These are phyloP conservation scores for Urosaurus nigricauda DNA, from an alignment of 2,797 vertebrate genomes.

Conservation along the genomic window DNA sequence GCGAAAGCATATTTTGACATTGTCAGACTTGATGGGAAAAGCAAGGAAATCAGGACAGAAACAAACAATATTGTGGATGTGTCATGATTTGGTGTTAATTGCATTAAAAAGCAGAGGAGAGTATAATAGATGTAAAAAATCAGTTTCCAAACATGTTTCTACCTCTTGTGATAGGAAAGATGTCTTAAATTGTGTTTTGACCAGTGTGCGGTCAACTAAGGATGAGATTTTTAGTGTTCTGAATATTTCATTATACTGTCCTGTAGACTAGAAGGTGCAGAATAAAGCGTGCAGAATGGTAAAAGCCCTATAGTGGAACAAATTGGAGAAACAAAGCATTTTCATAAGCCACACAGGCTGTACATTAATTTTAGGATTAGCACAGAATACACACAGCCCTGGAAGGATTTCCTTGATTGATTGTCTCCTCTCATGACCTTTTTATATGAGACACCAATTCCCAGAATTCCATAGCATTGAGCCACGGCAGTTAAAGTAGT, in stretches of 20 bases:
- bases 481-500: too few relatives aligned
- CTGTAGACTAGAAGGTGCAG: neutral
- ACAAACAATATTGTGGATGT: neutral
- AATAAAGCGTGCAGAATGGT: neutral
- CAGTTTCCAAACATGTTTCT: neutral
- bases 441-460: too few relatives aligned
- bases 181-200: neutral
- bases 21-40: constrained; percentile 39
- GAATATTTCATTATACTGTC: neutral
- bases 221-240: neutral
- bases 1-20: neutral
- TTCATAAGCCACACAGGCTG: too few relatives aligned
- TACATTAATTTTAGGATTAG: neutral
- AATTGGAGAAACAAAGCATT: neutral
- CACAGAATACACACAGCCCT: neutral
- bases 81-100: neutral
- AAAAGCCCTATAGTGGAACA: neutral
- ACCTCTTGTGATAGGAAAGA: neutral
- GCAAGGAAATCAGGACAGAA: constrained; percentile 9
- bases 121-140: neutral
- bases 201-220: neutral
- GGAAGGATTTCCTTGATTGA: neutral
- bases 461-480: too few relatives aligned
- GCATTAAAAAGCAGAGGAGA: neutral
- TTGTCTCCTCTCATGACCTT: too few relatives aligned